phyloP scores from a whole-genome alignment of 2,797 vertebrate genomes.

The Falco biarmicus region DNA sequence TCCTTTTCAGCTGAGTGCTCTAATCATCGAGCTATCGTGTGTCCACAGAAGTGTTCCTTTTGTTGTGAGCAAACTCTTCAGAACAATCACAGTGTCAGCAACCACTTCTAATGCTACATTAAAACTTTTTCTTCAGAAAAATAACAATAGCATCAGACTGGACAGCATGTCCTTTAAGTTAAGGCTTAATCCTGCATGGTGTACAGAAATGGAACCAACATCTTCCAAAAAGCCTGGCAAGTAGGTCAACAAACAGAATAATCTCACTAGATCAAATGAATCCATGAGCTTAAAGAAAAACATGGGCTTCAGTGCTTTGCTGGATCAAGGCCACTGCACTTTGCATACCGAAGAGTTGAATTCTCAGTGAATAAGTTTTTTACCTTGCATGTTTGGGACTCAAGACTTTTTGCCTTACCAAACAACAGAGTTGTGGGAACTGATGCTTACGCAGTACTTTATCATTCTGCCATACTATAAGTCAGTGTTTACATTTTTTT shows the following conservation, averaged over 20 bases:
- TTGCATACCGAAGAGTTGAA: neutral
- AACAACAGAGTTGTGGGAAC: neutral
- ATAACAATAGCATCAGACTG: neutral
- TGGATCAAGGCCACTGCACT: neutral
- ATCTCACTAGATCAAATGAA: neutral
- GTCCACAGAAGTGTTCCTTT: slow-evolving; percentile 27
- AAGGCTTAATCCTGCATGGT: neutral
- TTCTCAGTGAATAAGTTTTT: neutral
- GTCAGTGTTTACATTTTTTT: neutral
- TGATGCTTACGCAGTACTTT: neutral
- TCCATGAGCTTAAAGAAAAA: neutral
- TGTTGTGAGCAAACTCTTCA: slow-evolving; percentile 1
- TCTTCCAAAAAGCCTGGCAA: neutral
- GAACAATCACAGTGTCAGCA: slow-evolving; percentile 17
- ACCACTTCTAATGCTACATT: neutral
- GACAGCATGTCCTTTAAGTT: neutral
- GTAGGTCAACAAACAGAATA: neutral
- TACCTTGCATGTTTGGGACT: neutral
- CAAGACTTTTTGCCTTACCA: neutral
- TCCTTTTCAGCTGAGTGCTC: neutral
- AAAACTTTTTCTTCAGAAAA: neutral
- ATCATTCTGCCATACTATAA: neutral
- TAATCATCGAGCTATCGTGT: slow-evolving; percentile 44
- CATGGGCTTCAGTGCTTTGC: neutral
- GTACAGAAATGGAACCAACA: neutral